phyloP scores from a whole-genome alignment of 2,888 invertebrate species.

The Adelognathus sp. region DNA sequence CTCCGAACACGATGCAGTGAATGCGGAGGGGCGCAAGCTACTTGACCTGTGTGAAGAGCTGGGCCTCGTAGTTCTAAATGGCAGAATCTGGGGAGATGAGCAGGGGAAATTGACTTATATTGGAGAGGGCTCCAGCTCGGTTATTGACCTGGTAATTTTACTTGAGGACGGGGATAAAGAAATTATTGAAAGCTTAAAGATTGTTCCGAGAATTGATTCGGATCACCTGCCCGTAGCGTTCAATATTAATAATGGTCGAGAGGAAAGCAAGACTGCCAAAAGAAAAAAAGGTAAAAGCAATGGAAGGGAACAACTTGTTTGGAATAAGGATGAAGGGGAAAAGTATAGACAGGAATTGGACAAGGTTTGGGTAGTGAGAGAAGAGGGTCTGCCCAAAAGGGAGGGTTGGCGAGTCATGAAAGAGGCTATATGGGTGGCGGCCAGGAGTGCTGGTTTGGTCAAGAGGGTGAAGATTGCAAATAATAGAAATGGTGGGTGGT shows the following conservation, averaged over 20 bases:
- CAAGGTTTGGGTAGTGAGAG: too few relatives aligned
- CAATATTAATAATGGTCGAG: background rate
- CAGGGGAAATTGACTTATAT: background rate
- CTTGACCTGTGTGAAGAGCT: background rate
- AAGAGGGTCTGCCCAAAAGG: too few relatives aligned
- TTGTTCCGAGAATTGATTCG: background rate
- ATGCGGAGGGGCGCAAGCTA: background rate
- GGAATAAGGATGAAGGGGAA: too few relatives aligned
- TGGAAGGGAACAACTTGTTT: too few relatives aligned
- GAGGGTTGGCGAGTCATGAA: too few relatives aligned
- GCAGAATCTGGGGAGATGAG: background rate
- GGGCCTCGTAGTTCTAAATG: background rate
- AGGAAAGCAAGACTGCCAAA: background rate
- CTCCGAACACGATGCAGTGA: background rate
- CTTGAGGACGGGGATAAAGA: background rate
- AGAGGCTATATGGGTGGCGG: too few relatives aligned
- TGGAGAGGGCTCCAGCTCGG: background rate
- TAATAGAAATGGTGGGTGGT: too few relatives aligned
- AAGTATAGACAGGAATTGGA: too few relatives aligned
- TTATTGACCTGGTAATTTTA: background rate
- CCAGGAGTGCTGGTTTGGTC: too few relatives aligned
- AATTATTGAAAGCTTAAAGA: background rate
- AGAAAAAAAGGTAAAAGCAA: background rate
- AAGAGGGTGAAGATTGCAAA: too few relatives aligned
- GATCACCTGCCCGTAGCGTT: background rate